phyloP scores from a whole-genome alignment of 2,888 invertebrate species.

The Macrostomum cliftonense region DNA sequence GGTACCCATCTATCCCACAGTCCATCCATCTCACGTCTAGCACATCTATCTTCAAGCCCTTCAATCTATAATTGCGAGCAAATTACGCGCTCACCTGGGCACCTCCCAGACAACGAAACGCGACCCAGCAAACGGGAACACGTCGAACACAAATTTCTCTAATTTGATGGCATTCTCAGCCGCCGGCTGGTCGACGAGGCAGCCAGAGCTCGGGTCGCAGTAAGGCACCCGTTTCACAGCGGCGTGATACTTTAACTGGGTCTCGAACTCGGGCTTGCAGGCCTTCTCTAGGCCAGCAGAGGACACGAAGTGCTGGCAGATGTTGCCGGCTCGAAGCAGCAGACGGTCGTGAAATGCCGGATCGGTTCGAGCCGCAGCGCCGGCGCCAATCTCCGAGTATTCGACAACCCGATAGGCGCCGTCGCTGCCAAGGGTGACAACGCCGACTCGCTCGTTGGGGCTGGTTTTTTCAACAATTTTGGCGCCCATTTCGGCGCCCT shows the following conservation, averaged over 20 bases:
- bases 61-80: too few species aligned
- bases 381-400: conserved; percentile 78
- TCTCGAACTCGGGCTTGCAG: conserved; percentile 45
- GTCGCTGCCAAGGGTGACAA: conserved; percentile 64
- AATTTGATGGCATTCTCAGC: conserved; percentile 87
- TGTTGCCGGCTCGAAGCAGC: conserved; percentile 80
- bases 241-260: conserved; percentile 65
- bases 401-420: conserved; percentile 51
- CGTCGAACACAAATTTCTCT: conserved; percentile 97
- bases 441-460: conserved; percentile 81
- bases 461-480: conserved; percentile 70
- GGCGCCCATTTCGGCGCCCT: conserved; percentile 77
- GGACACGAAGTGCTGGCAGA: conserved; percentile 92
- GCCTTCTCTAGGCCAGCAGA: conserved; percentile 51
- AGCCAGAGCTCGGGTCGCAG: conserved; percentile 51
- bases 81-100: conserved; percentile 40
- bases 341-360: conserved; percentile 50
- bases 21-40: too few species aligned
- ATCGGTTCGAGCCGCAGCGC: conserved; percentile 59
- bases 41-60: too few species aligned
- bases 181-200: conserved; percentile 49
- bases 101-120: conserved; percentile 73
- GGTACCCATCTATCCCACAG: too few species aligned
- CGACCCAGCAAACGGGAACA: conserved; percentile 70
- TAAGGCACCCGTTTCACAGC: conserved; percentile 92